phyloP scores from a whole-genome alignment of 2,113 vertebrate genomes.

The Carassius carassius region DNA sequence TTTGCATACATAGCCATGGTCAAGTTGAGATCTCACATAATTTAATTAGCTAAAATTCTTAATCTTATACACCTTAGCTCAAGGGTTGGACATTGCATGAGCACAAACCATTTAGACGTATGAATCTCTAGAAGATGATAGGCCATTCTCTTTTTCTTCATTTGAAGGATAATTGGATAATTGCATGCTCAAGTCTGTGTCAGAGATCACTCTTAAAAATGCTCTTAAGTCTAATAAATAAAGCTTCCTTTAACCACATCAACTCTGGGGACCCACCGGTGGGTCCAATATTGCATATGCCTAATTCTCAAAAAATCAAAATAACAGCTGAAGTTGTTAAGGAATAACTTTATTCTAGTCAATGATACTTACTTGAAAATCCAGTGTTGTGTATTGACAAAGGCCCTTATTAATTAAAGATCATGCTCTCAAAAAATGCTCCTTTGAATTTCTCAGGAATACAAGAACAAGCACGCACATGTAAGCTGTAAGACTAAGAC shows the following conservation, averaged over 20 bases:
- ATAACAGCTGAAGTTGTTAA: no score
- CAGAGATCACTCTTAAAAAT: constrained; percentile 60
- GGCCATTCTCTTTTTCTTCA: constrained; percentile 57
- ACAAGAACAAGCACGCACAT: neutral
- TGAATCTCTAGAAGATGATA: constrained; percentile 66
- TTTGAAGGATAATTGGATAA: constrained; percentile 68
- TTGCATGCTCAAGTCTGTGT: constrained; percentile 62
- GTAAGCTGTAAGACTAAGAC: no score
- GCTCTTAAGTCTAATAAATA: constrained; percentile 57
- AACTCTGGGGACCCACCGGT: no score
- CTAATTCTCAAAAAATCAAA: no score
- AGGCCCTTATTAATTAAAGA: constrained; percentile 35
- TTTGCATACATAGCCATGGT: constrained; percentile 15
- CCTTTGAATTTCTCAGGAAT: neutral
- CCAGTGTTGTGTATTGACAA: constrained; percentile 18
- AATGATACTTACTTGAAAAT: constrained; percentile 26
- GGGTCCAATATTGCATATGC: no score
- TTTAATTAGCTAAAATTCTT: constrained; percentile 38
- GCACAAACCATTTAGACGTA: constrained; percentile 66
- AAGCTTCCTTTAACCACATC: constrained; percentile 43
- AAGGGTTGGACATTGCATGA: constrained; percentile 69
- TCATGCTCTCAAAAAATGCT: constrained; percentile 10
- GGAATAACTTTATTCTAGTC: constrained; percentile 11
- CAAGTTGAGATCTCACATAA: constrained; percentile 8
- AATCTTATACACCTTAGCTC: neutral